Conservation (phyloP, 1,140 invertebrate genomes). For the Stegodyphus dumicola region DNA sequence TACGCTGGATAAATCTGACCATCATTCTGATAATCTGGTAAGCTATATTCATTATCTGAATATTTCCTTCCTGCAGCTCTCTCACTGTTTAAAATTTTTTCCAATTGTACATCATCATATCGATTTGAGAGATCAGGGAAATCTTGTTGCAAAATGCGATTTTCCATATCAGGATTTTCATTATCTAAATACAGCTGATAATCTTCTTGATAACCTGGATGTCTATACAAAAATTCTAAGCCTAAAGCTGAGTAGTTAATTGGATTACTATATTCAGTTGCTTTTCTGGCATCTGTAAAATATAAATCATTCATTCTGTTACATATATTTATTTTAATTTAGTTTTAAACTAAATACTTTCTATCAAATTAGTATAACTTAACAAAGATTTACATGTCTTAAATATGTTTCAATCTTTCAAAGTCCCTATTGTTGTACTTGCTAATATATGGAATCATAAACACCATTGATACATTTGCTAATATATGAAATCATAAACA, state of each 20-base stretch:
- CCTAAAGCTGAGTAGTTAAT: slow-evolving; percentile 70
- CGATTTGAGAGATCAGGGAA: slow-evolving; percentile 28
- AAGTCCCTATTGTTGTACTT: too few species aligned
- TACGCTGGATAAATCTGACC: slow-evolving; percentile 28
- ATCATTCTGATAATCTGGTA: slow-evolving; percentile 47
- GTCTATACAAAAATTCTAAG: slow-evolving; percentile 67
- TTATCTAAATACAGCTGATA: slow-evolving; percentile 51
- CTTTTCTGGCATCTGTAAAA: slow-evolving; percentile 67
- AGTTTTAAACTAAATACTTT: too few species aligned
- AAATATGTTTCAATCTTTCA: too few species aligned
- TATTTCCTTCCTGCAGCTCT: slow-evolving; percentile 32
- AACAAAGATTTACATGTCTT: too few species aligned
- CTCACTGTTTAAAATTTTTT: slow-evolving; percentile 26
- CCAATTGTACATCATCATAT: slow-evolving; percentile 48
- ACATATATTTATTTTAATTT: too few species aligned
- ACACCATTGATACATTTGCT: too few species aligned
- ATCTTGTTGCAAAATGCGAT: slow-evolving; percentile 44
- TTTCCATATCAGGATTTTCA: slow-evolving; percentile 51
- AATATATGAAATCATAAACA: too few species aligned
- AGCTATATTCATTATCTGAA: slow-evolving; percentile 34
- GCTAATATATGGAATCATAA: too few species aligned
- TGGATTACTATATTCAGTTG: slow-evolving; percentile 67
- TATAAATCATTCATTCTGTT: too few species aligned
- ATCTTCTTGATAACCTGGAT: slow-evolving; percentile 67
- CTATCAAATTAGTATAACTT: too few species aligned